Percentiles rank a stretch among this genome's conserved stretches.
Conservation (phyloP, 2,888 invertebrate species). For the Melanchra persicariae region DNA sequence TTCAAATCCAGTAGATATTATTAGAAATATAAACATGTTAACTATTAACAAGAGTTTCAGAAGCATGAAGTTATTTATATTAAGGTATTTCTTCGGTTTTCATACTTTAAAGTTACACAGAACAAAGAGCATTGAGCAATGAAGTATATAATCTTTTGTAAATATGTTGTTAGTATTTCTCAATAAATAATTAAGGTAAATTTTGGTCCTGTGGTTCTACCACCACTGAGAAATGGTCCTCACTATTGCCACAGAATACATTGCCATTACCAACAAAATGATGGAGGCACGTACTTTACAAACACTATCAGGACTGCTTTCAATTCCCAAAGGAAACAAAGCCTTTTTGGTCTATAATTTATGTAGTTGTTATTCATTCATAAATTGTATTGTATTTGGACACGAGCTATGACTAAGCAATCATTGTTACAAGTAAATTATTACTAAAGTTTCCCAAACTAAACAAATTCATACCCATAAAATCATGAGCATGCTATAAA, state of each 20-base stretch:
- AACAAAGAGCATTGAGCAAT: no score
- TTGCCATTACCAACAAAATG: neutral
- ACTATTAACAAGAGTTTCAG: neutral
- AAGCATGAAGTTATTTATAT: neutral
- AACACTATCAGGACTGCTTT: no score
- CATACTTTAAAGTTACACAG: no score
- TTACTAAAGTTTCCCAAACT: constrained; percentile 4
- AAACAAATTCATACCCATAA: constrained; percentile 27
- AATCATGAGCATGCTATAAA: constrained; percentile 17
- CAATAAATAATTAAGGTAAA: neutral
- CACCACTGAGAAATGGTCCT: neutral
- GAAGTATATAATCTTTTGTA: no score
- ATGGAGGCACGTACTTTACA: no score
- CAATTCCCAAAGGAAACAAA: neutral
- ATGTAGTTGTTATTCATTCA: constrained; percentile 11
- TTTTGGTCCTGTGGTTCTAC: neutral
- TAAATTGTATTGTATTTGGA: neutral
- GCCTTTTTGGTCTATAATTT: neutral
- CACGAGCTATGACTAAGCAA: neutral
- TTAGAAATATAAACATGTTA: constrained; percentile 6
- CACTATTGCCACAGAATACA: no score
- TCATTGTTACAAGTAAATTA: constrained; percentile 29
- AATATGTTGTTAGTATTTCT: no score
- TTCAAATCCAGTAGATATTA: constrained; percentile 1
- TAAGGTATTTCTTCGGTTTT: no score